phyloP scores from a whole-genome alignment of 2,888 invertebrate species.

The Thecophora atra region DNA sequence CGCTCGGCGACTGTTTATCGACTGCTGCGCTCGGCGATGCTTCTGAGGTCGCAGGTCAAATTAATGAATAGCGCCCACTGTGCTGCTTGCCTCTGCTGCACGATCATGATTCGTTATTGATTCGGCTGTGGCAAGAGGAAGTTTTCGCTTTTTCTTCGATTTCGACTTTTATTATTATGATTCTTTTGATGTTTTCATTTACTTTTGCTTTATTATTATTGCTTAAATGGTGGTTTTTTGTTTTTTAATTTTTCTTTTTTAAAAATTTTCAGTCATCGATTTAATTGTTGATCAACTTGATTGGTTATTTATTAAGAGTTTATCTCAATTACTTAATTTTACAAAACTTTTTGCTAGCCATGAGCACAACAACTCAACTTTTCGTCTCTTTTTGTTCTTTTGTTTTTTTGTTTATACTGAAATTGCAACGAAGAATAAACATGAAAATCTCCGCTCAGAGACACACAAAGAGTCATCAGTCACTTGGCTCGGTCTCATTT shows the following conservation, averaged over 20 bases:
- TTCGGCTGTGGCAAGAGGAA: background rate
- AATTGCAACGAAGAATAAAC: no score
- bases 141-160: background rate
- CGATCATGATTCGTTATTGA: constrained; percentile 3
- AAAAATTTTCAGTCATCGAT: constrained; percentile 7
- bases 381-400: no score
- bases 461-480: no score
- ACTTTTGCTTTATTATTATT: background rate
- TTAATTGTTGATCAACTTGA: constrained; percentile 11
- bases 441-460: no score
- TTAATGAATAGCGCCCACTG: constrained; percentile 36
- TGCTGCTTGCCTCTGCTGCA: constrained; percentile 19
- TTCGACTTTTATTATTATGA: constrained; percentile 16
- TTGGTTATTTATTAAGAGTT: constrained; percentile 9
- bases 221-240: background rate
- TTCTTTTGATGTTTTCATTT: constrained; percentile 32
- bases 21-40: constrained; percentile 20
- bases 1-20: constrained; percentile 17
- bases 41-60: constrained; percentile 31
- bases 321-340: constrained; percentile 12
- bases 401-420: no score
- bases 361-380: no score
- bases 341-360: background rate
- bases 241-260: constrained; percentile 10
- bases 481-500: background rate